These are phyloP conservation scores for Drosophila quasianomalipes DNA, from an alignment of 2,888 invertebrate species.

Conservation along the genomic window DNA sequence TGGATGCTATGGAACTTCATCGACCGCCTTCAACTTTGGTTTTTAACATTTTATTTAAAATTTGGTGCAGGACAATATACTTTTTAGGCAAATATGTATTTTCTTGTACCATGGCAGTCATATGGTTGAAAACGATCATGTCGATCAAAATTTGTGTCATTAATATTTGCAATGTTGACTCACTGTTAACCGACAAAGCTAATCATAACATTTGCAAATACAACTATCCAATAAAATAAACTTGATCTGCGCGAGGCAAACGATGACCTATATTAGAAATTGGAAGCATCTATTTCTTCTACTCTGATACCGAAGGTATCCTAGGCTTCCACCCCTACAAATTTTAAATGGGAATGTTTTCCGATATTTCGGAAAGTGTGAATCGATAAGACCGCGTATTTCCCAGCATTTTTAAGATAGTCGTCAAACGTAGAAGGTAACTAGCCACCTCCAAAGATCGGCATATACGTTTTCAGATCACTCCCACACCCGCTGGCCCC, in stretches of 20 bases:
- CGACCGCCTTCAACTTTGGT: neutral
- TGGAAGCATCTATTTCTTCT: neutral
- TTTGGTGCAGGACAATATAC: neutral
- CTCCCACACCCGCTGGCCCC: too few species aligned
- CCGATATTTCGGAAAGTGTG: neutral
- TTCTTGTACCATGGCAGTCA: neutral
- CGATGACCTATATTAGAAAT: neutral
- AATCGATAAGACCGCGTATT: neutral
- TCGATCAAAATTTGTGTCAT: neutral
- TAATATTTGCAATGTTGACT: neutral
- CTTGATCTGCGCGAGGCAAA: too few species aligned
- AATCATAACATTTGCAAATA: neutral
- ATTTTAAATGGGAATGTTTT: too few species aligned
- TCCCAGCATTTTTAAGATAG: neutral
- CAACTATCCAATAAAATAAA: neutral
- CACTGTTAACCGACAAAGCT: neutral
- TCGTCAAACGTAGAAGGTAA: neutral
- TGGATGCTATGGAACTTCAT: neutral
- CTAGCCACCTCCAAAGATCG: too few species aligned
- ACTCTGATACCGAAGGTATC: neutral
- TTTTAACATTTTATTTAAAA: neutral
- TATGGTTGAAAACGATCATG: neutral
- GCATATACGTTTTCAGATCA: too few species aligned
- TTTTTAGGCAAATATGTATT: neutral
- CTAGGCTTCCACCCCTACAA: too few species aligned